These are phyloP conservation scores for Drosophila simulans DNA, from an alignment of 1,140 invertebrate genomes.

Conservation along the genomic window DNA sequence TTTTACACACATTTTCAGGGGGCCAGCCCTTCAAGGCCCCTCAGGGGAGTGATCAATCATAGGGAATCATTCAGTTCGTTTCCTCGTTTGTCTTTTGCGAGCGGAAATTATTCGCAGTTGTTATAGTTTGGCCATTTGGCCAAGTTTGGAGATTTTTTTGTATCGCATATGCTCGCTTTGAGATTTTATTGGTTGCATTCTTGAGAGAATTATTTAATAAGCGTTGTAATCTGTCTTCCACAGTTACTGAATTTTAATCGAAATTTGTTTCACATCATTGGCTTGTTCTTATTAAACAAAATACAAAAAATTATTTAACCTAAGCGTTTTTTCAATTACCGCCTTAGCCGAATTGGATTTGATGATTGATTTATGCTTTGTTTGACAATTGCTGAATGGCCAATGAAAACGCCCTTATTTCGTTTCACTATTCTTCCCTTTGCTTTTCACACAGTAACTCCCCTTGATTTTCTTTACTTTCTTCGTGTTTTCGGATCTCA, in stretches of 20 bases:
- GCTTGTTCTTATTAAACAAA: too few species aligned
- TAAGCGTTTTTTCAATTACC: neutral
- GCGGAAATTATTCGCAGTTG: slow-evolving; percentile 65
- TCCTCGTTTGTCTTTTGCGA: slow-evolving; percentile 22
- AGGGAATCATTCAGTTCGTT: slow-evolving; percentile 25
- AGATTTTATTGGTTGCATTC: too few species aligned
- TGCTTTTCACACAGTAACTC: slow-evolving; percentile 13
- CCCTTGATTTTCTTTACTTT: slow-evolving; percentile 6
- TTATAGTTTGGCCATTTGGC: slow-evolving; percentile 65
- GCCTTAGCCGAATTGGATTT: neutral
- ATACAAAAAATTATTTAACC: too few species aligned
- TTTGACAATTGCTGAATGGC: slow-evolving; percentile 39
- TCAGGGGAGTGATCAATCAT: slow-evolving; percentile 82
- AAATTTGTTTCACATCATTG: neutral
- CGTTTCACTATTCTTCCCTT: slow-evolving; percentile 8
- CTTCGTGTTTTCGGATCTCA: slow-evolving; percentile 24
- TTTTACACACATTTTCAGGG: slow-evolving; percentile 47
- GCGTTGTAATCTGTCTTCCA: neutral
- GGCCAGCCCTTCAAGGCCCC: slow-evolving; percentile 46
- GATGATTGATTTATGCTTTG: slow-evolving; percentile 39
- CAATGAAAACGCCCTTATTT: slow-evolving; percentile 47
- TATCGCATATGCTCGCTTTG: neutral
- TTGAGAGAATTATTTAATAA: neutral
- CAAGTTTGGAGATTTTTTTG: slow-evolving; percentile 40
- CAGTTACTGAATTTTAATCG: neutral